These are phyloP conservation scores for Torymus texanus DNA, from an alignment of 2,888 invertebrate species.

Conservation along the genomic window DNA sequence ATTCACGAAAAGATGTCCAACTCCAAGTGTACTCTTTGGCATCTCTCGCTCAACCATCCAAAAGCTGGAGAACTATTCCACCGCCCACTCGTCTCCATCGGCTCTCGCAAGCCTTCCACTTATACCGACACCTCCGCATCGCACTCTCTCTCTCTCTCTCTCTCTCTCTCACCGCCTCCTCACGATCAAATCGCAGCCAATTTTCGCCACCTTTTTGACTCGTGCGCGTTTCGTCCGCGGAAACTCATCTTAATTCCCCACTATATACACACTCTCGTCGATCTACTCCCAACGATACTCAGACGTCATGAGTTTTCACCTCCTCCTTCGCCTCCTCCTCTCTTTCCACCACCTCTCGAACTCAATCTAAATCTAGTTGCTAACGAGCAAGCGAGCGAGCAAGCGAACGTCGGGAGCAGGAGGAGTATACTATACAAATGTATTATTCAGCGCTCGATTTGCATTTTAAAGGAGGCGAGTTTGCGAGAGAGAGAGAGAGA, in stretches of 20 bases:
- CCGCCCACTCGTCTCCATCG: too few relatives aligned
- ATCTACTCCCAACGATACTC: constrained; percentile 8
- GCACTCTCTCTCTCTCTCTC: too few relatives aligned
- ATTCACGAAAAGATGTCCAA: too few relatives aligned
- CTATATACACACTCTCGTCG: neutral
- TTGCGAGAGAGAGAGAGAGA: constrained; percentile 33
- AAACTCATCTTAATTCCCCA: constrained; percentile 43
- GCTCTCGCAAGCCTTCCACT: too few relatives aligned
- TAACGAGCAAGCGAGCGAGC: too few relatives aligned
- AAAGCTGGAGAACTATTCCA: too few relatives aligned
- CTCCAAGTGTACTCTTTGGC: too few relatives aligned
- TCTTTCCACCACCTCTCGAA: constrained; percentile 34
- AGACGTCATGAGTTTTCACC: constrained; percentile 51
- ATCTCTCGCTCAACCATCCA: too few relatives aligned
- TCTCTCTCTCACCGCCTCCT: too few relatives aligned
- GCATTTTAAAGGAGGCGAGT: constrained; percentile 58
- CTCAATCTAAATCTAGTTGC: constrained; percentile 57
- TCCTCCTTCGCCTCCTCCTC: constrained; percentile 10
- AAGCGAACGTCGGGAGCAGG: neutral
- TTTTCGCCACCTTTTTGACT: too few relatives aligned
- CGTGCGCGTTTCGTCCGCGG: neutral
- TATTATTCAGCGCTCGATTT: constrained; percentile 58
- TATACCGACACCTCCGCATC: too few relatives aligned
- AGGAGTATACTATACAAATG: constrained; percentile 46
- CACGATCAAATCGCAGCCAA: too few relatives aligned